Conservation (phyloP, 2,113 vertebrate genomes). For the Sporophila hypoxantha region DNA sequence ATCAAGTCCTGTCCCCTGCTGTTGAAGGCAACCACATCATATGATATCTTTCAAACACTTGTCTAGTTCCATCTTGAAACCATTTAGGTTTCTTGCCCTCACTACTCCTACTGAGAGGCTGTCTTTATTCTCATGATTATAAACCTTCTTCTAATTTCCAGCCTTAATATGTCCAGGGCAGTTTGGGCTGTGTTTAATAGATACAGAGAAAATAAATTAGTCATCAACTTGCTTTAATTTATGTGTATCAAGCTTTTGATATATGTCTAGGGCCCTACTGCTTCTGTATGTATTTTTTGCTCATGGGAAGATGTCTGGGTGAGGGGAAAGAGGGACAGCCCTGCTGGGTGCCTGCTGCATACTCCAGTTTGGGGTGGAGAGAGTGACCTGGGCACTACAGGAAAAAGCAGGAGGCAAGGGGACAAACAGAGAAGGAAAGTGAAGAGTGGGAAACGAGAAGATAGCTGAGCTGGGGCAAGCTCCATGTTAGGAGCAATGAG, state of each 20-base stretch:
- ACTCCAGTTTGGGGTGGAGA: fast-evolving
- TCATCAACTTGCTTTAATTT: slow-evolving; percentile 38
- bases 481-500: background rate
- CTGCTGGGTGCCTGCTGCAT: background rate
- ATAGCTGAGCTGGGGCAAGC: background rate
- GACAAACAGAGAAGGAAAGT: background rate
- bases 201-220: slow-evolving; percentile 37
- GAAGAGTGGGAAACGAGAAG: background rate
- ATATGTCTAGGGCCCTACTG: background rate
- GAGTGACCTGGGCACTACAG: background rate
- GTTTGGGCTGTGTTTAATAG: slow-evolving; percentile 34
- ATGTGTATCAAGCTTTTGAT: background rate
- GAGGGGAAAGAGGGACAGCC: background rate
- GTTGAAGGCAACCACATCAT: slow-evolving; percentile 50
- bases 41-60: slow-evolving; percentile 40
- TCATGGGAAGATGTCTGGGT: background rate
- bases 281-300: background rate
- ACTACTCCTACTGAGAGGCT: slow-evolving; percentile 50
- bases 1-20: slow-evolving; percentile 53
- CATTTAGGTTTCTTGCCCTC: slow-evolving; percentile 53
- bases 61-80: slow-evolving; percentile 55
- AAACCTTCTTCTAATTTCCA: slow-evolving; percentile 55
- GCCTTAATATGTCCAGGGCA: slow-evolving; percentile 12
- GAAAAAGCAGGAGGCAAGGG: background rate
- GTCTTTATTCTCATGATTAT: slow-evolving; percentile 50